Evolutionary conservation across 2,113 vertebrate genomes (phyloP).

Genomic region (Lophochroa leadbeateri): DNA sequence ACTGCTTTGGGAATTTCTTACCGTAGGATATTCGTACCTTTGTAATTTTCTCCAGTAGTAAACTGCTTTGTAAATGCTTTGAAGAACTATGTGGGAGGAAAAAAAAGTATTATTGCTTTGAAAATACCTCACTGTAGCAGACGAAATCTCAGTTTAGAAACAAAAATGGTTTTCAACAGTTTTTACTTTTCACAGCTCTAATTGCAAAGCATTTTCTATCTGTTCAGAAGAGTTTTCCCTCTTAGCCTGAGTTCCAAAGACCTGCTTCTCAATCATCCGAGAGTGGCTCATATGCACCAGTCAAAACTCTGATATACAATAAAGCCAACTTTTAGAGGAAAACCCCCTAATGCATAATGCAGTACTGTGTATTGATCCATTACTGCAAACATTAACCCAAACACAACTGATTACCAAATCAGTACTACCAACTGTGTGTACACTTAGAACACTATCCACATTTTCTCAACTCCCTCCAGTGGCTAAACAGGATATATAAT

Average conservation of each 20-base stretch:
- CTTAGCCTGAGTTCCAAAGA: not conserved
- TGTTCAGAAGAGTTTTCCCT: not conserved
- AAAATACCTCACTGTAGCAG: not conserved
- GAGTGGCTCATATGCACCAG: not conserved
- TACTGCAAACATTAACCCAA: not conserved
- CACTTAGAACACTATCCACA: not conserved
- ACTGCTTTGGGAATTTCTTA: not conserved
- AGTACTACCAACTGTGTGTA: not conserved
- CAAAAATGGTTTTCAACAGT: not conserved
- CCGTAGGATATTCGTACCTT: slow-evolving; percentile 74
- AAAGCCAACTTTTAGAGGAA: not conserved
- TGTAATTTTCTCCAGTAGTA: slow-evolving; percentile 83
- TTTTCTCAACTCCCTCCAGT: slow-evolving; percentile 53
- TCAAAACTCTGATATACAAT: not conserved
- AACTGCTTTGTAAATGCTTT: slow-evolving; percentile 82
- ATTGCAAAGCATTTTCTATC: not conserved
- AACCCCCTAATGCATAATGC: not conserved
- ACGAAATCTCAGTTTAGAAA: not conserved
- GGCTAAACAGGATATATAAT: slow-evolving; percentile 13
- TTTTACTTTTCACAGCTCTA: not conserved
- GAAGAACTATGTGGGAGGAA: slow-evolving; percentile 80
- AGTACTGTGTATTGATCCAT: not conserved
- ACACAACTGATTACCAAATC: not conserved
- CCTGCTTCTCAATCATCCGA: not conserved
- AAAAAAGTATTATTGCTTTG: not conserved